Evolutionary conservation across 1,140 invertebrate species (phyloP).

Genomic region (Elymnias hypermnestra): DNA sequence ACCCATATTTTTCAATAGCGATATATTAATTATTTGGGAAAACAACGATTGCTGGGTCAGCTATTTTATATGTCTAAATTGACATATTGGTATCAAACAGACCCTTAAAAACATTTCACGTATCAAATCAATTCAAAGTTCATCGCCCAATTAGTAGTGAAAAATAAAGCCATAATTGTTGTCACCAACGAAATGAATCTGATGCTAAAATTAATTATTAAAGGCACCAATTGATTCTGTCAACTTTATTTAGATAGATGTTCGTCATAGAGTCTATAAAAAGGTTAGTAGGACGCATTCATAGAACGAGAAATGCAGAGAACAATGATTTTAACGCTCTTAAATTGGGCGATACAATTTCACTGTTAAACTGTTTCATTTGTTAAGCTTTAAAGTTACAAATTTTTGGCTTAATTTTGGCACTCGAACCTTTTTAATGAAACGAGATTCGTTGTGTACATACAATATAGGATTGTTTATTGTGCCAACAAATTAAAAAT

Average conservation of each 20-base stretch:
- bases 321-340: constrained; percentile 4
- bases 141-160: constrained; percentile 24
- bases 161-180: constrained; percentile 29
- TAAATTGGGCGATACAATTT: constrained; percentile 25
- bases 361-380: constrained; percentile 11
- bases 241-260: constrained; percentile 58
- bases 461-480: too few species aligned
- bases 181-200: too few species aligned
- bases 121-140: constrained; percentile 20
- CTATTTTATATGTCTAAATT: too few species aligned
- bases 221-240: constrained; percentile 49
- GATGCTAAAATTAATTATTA: constrained; percentile 57
- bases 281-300: constrained; percentile 44
- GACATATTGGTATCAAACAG: too few species aligned
- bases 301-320: constrained; percentile 12
- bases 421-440: neutral
- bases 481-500: too few species aligned
- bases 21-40: too few species aligned
- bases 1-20: too few species aligned
- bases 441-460: neutral
- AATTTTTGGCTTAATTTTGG: neutral
- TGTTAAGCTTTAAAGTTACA: neutral
- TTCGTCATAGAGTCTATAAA: constrained; percentile 12
- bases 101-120: too few species aligned
- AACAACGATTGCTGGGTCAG: too few species aligned